A percentile compares a stretch with the other conserved stretches of the same genome.
These are phyloP conservation scores for Malurus cyaneus DNA, from an alignment of 2,113 vertebrate species.

Conservation along the genomic window DNA sequence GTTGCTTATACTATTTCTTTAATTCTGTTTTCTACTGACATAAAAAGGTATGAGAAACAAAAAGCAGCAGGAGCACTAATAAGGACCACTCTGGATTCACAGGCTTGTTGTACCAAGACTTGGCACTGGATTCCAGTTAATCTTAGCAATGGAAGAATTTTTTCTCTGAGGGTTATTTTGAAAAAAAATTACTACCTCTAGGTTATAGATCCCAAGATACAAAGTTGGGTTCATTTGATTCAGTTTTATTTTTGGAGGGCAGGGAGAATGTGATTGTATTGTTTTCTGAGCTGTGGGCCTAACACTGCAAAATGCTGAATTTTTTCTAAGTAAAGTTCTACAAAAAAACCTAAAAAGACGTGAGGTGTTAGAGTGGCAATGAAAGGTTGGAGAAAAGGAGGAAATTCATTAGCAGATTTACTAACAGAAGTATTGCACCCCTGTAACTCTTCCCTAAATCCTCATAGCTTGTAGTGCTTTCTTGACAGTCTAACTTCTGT, in stretches of 20 bases:
- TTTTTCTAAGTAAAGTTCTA: neutral
- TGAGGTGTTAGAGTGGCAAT: neutral
- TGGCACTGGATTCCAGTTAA: neutral
- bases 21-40: neutral
- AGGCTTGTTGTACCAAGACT: neutral
- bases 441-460: neutral
- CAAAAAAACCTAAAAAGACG: neutral
- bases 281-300: neutral
- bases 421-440: neutral
- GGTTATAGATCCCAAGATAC: neutral
- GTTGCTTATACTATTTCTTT: neutral
- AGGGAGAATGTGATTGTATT: neutral
- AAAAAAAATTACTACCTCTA: neutral
- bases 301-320: neutral
- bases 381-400: neutral
- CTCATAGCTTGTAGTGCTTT: neutral
- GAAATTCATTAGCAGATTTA: neutral
- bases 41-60: neutral
- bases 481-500: neutral
- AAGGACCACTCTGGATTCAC: neutral
- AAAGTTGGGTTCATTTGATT: neutral
- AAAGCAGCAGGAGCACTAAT: neutral
- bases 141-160: neutral
- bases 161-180: neutral
- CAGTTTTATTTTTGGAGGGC: neutral